These are phyloP conservation scores for Schizothorax lantsangensis DNA, from an alignment of 2,797 vertebrate genomes.

Conservation along the genomic window DNA sequence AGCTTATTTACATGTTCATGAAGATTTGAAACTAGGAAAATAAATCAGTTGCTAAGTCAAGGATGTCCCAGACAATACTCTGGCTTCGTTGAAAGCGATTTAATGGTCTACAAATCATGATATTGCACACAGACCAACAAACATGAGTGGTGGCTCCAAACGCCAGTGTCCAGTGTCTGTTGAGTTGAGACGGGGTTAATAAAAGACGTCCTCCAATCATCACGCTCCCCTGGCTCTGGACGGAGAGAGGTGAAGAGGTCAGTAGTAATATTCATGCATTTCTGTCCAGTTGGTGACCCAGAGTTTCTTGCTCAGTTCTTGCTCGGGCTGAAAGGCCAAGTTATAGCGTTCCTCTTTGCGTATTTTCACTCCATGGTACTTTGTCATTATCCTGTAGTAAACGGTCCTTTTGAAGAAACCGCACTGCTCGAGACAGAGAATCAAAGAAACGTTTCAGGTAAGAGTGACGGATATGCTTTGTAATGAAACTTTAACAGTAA, in stretches of 20 bases:
- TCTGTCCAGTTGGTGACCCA: conserved; percentile 97
- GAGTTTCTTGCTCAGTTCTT: conserved; percentile 84
- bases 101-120: conserved; percentile 28
- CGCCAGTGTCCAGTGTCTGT: conserved; percentile 15
- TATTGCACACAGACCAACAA: conserved; percentile 58
- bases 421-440: conserved; percentile 76
- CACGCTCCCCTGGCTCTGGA: conserved; percentile 29
- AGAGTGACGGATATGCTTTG: not conserved
- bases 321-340: conserved; percentile 79
- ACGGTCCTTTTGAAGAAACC: conserved; percentile 92
- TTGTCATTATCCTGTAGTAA: conserved; percentile 95
- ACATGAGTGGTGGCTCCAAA: conserved; percentile 23
- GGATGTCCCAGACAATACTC: not conserved
- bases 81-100: conserved; percentile 14
- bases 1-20: conserved; percentile 44
- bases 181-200: conserved; percentile 37
- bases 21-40: conserved; percentile 48
- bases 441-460: not conserved
- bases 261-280: conserved; percentile 90
- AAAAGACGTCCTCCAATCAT: conserved; percentile 35
- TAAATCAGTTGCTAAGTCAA: conserved; percentile 52
- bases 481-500: not conserved
- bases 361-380: conserved; percentile 92
- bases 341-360: conserved; percentile 88
- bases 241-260: conserved; percentile 63